Evolutionary conservation across 2,113 vertebrate species (phyloP).

Genomic region (Chascanopsetta lugubris): DNA sequence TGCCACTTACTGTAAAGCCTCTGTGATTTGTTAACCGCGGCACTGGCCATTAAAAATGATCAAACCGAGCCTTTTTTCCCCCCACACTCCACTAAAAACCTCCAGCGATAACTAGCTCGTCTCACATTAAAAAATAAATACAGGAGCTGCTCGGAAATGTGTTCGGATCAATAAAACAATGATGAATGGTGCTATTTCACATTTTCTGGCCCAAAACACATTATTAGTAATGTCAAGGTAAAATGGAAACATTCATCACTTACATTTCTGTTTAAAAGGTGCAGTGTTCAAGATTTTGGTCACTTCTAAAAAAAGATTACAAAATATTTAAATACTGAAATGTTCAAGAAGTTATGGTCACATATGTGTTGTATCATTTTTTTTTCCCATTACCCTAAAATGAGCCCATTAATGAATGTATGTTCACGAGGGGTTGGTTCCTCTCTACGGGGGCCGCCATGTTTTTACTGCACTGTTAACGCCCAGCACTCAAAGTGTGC

Average conservation of each 20-base stretch:
- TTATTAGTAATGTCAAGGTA: conserved; percentile 3
- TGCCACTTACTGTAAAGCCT: conserved; percentile 23
- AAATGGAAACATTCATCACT: conserved; percentile 14
- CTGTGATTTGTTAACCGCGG: conserved; percentile 22
- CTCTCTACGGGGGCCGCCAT: too few relatives aligned
- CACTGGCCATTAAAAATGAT: conserved; percentile 30
- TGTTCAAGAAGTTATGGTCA: too few relatives aligned
- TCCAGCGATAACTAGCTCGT: conserved; percentile 11
- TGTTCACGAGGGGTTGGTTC: too few relatives aligned
- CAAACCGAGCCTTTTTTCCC: conserved; percentile 25
- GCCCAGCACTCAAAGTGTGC: neutral
- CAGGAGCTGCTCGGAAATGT: neutral
- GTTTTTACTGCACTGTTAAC: neutral
- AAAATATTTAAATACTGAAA: too few relatives aligned
- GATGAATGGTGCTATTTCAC: conserved; percentile 1
- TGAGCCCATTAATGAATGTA: too few relatives aligned
- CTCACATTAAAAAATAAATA: conserved; percentile 2
- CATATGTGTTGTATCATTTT: too few relatives aligned
- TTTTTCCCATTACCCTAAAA: too few relatives aligned
- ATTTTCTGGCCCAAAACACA: conserved; percentile 7
- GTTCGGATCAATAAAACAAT: conserved; percentile 12
- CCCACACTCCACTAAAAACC: conserved; percentile 25
- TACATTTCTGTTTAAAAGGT: too few relatives aligned
- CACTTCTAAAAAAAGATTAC: too few relatives aligned
- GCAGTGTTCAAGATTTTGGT: too few relatives aligned